Conservation (phyloP, 2,113 vertebrate genomes). For the Elachura formosa region DNA sequence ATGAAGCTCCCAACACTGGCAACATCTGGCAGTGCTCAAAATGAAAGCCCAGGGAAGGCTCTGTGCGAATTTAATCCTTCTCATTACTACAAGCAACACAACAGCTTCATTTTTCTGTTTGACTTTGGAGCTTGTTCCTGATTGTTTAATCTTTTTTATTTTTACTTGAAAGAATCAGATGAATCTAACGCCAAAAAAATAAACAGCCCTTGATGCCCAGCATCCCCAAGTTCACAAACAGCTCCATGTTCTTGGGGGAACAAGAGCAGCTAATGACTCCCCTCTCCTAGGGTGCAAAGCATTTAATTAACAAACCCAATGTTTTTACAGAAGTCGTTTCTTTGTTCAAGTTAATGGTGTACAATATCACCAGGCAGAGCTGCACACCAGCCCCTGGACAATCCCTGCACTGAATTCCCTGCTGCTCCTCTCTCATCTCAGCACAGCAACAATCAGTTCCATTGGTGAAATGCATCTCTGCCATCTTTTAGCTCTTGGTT, state of each 20-base stretch:
- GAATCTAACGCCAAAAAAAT: conserved; percentile 5
- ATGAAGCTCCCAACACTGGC: background rate
- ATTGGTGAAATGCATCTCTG: background rate
- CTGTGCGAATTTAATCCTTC: background rate
- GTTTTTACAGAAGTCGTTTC: background rate
- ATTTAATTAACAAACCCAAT: conserved; percentile 52
- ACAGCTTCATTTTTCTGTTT: background rate
- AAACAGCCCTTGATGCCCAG: conserved; percentile 3
- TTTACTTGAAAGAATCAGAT: conserved; percentile 35
- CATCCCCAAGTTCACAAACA: background rate
- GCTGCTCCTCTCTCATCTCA: background rate
- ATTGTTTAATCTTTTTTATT: background rate
- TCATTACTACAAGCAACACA: background rate
- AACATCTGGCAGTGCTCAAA: background rate
- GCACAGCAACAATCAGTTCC: background rate
- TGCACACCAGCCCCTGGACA: background rate
- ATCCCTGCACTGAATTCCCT: background rate
- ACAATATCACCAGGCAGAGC: background rate
- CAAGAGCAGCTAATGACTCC: background rate
- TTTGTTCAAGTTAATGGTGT: conserved; percentile 31
- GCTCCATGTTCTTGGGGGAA: background rate
- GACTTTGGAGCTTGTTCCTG: background rate
- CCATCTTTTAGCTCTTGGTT: background rate
- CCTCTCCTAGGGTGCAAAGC: background rate
- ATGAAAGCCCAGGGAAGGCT: background rate